phyloP scores from a whole-genome alignment of 2,888 invertebrate species.

The Leistus spinibarbis region DNA sequence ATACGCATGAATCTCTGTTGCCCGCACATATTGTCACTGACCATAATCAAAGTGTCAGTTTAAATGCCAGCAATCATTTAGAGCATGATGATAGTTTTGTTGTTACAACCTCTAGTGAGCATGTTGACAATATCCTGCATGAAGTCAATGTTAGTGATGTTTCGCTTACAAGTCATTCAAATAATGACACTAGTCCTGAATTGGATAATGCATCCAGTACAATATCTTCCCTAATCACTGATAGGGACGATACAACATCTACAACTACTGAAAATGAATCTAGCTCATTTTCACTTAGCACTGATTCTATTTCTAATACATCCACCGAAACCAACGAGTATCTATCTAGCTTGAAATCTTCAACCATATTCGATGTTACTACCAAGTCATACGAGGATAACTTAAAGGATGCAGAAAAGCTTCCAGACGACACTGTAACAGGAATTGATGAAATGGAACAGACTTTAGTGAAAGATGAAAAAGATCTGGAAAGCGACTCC shows the following conservation, averaged over 20 bases:
- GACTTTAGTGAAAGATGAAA: too few relatives aligned
- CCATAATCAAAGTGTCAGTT: slow-evolving; percentile 20
- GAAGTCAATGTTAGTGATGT: slow-evolving; percentile 47
- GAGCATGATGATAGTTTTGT: slow-evolving; percentile 47
- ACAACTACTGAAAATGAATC: slow-evolving; percentile 4
- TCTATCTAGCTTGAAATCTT: slow-evolving; percentile 18
- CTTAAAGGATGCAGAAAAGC: not conserved
- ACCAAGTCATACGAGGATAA: slow-evolving; percentile 31
- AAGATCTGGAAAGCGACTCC: too few relatives aligned
- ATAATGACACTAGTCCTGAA: slow-evolving; percentile 28
- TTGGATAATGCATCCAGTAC: slow-evolving; percentile 42
- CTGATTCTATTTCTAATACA: slow-evolving; percentile 1
- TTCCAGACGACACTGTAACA: not conserved
- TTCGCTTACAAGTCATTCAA: slow-evolving; percentile 44
- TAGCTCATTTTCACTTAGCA: slow-evolving; percentile 3
- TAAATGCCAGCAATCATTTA: slow-evolving; percentile 38
- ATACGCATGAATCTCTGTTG: slow-evolving; percentile 54
- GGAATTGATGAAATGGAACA: too few relatives aligned
- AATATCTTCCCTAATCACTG: not conserved
- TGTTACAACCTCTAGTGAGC: slow-evolving; percentile 48
- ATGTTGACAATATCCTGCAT: slow-evolving; percentile 48
- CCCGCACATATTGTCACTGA: slow-evolving; percentile 43
- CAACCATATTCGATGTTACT: slow-evolving; percentile 17
- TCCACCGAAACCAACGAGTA: slow-evolving; percentile 8
- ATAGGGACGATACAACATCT: slow-evolving; percentile 1